Evolutionary conservation across 2,113 vertebrate species (phyloP).

Genomic region (Cyrtonyx montezumae): DNA sequence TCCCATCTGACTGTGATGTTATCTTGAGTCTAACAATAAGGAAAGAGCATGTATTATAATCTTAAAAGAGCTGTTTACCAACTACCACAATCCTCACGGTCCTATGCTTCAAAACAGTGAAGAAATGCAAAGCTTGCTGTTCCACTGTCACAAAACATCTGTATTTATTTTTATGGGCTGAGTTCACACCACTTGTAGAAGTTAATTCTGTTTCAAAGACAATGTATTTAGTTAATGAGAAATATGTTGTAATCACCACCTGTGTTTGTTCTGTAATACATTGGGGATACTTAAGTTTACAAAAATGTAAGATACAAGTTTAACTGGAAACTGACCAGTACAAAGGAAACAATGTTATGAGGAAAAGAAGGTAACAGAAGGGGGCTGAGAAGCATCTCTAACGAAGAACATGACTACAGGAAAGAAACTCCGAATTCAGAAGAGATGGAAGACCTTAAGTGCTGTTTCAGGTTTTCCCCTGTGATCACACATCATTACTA

Average conservation of each 20-base stretch:
- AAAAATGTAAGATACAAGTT: neutral
- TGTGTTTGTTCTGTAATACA: neutral
- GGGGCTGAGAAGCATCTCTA: neutral
- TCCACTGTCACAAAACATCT: neutral
- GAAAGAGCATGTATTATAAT: slow-evolving; percentile 11
- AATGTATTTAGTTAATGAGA: neutral
- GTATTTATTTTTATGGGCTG: neutral
- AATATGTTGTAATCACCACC: neutral
- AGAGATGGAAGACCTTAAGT: neutral
- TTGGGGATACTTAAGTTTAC: too few relatives aligned
- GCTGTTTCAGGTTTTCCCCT: neutral
- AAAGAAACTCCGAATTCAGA: neutral
- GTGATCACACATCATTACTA: neutral
- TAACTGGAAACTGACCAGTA: neutral
- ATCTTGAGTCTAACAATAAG: slow-evolving; percentile 90
- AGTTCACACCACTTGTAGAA: neutral
- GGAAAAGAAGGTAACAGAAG: neutral
- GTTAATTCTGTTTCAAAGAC: neutral
- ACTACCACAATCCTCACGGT: neutral
- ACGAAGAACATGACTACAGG: rapidly evolving
- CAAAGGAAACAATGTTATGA: neutral
- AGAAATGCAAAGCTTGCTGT: neutral
- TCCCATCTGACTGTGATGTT: slow-evolving; percentile 99
- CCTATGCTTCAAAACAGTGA: neutral
- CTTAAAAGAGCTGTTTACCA: neutral